Conservation (phyloP, 2,888 invertebrate genomes). For the Rhabditophanes sp. region DNA sequence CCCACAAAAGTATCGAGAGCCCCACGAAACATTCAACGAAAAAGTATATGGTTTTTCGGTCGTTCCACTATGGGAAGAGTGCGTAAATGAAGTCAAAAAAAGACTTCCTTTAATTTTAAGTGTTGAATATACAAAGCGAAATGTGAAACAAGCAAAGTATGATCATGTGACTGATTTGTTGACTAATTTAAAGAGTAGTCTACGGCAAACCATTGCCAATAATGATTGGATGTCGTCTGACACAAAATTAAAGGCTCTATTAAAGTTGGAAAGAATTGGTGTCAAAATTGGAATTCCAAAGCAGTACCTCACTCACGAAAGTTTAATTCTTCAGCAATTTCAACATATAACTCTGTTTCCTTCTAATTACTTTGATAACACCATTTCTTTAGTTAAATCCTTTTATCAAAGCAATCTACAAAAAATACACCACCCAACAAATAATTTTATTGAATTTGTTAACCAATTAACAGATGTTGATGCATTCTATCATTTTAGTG, state of each 20-base stretch:
- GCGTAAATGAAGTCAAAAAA: constrained; percentile 25
- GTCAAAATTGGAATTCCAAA: constrained; percentile 22
- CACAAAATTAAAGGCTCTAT: constrained; percentile 23
- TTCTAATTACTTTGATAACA: constrained; percentile 29
- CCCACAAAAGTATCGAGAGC: constrained; percentile 14
- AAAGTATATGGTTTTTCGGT: constrained; percentile 5
- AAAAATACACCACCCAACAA: background rate
- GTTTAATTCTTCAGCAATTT: constrained; percentile 19
- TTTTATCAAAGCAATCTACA: background rate
- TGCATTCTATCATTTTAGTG: background rate
- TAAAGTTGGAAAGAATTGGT: constrained; percentile 25
- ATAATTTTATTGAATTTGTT: constrained; percentile 1
- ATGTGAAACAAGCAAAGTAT: constrained; percentile 1
- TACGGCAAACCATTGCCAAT: constrained; percentile 23
- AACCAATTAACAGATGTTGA: background rate
- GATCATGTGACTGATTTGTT: constrained; percentile 5
- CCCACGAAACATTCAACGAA: constrained; percentile 6
- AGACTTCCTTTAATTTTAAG: constrained; percentile 26
- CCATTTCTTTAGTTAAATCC: constrained; percentile 10
- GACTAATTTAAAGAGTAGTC: constrained; percentile 8
- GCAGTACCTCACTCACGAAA: constrained; percentile 8
- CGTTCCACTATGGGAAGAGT: constrained; percentile 21
- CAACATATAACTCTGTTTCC: constrained; percentile 21
- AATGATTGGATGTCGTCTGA: constrained; percentile 37
- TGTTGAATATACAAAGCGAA: constrained; percentile 13